These are phyloP conservation scores for Hycleus phaleratus DNA, from an alignment of 1,140 invertebrate genomes.

Conservation along the genomic window DNA sequence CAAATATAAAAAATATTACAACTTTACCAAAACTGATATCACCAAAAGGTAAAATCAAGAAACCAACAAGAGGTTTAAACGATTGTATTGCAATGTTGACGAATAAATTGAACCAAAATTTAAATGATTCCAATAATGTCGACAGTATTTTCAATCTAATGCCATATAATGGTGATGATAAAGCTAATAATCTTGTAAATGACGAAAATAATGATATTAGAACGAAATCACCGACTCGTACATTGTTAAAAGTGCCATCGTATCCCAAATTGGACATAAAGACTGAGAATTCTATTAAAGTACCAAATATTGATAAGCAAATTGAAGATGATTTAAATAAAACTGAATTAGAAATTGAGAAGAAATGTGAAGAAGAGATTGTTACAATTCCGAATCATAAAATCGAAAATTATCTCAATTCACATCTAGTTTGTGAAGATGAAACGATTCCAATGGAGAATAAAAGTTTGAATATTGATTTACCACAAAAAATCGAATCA, in stretches of 20 bases:
- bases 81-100: constrained; percentile 50
- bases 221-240: too few relatives aligned
- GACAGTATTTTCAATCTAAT: too few relatives aligned
- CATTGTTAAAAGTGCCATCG: too few relatives aligned
- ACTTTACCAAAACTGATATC: not conserved
- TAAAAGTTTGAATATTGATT: not conserved
- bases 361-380: not conserved
- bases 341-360: not conserved
- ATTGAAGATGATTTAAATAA: not conserved
- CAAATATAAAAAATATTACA: not conserved
- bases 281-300: too few relatives aligned
- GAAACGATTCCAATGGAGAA: not conserved
- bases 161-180: too few relatives aligned
- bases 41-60: constrained; percentile 39
- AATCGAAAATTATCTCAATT: too few relatives aligned
- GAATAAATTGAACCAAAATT: constrained; percentile 41
- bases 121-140: too few relatives aligned
- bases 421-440: not conserved
- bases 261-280: too few relatives aligned
- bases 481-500: constrained; percentile 23
- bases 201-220: too few relatives aligned
- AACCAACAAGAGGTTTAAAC: constrained; percentile 41
- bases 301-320: not conserved
- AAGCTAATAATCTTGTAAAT: too few relatives aligned
- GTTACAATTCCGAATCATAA: not conserved